Base-by-base conservation (phyloP, 2,113 vertebrate species). In the Chaetops frenatus region DNA sequence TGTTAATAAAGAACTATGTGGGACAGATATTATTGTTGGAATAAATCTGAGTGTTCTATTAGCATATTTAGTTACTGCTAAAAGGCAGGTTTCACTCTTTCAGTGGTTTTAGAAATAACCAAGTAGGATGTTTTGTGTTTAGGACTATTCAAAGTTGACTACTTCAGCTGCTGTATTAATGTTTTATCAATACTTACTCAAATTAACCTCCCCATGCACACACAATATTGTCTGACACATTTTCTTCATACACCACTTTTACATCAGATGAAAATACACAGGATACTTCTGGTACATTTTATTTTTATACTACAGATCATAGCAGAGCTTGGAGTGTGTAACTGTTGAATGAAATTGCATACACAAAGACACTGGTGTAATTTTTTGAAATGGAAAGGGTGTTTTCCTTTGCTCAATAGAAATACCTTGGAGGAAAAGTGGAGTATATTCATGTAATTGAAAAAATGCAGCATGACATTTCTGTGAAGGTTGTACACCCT, bases 391-490 rank as follows among this genome's bases (percentile, higher is more conserved):
- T 4, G 15, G 47, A 86, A 88, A 80, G 56, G 44, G 62, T 91
- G 51, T 83, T 91, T 93, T 91, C 65, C 21, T 67, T 90, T 93
- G n/a, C 67, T 93, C 27, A 24, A 5, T 67, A 77, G 48, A 93
- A 96, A 27, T 94, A 94, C 36, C 24, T 92, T 82, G 36, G 70
- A 89, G 80, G 70, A 89, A 70, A 44, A 86, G 45, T 78, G 22
- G 44, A 85, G n/a, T 77, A 80, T 85, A 91, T 88, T 88, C 28
- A 57, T 77, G 38, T 80, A 93, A 85, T 62, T 73, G 80, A 78
- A 88, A 89, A 88, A 90, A 89, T 92, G 79, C 23, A 40, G 76
- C 56, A 70, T 94, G 90, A 89, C 80, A 51, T 93, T 92, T 91
- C 73, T 72, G 35, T 80, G 78, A 80, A 94, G 56, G 44, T 44